Evolutionary conservation across 1,140 invertebrate species (phyloP), one percentile per base, ranked within the genome.

Genomic region (Sinella curviseta): DNA sequence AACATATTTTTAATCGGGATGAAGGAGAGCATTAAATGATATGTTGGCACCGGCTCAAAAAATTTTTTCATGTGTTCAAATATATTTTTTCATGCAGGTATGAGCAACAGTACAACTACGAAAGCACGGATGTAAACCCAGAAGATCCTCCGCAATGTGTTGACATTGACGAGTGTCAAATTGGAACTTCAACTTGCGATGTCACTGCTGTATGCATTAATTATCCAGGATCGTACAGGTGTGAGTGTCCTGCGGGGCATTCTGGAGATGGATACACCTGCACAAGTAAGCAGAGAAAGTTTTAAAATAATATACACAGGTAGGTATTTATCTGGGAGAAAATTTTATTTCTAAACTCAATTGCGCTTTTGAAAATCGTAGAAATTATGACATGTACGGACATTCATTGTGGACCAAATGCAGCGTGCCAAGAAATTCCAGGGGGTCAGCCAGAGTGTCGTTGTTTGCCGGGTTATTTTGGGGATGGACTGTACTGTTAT

Each of bases 91-190:
- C 17, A 28, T 12, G 20, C 31, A 84, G 83, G 8, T 84, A 84
- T 76, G 80, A 82, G 70, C 78, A 81, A 67, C 26, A n/a, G 0
- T 93, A 90, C 83, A 90, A 92, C 82, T 88, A 89, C 79, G 86
- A 91, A 28, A 91, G 91, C 83, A 86, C 88, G 34, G 88, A 88
- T 34, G 88, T 90, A 55, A 88, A 89, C 77, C 87, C 84, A 17
- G 87, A 87, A 48, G 85, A 88, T 26, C 80, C 84, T 14, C 84
- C 84, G 1, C 86, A 84, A 0, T 95, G 94, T 86, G 87, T 92
- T 73, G 96, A 98, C 86, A 90, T 96, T 57, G 93, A 98, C 85
- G 96, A 98, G 87, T 98, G 95, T 85, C 86, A 88, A 31, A 89
- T 90, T 34, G 92, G 92, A 28, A 90, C 90, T 54, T 91, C 94